phyloP scores from a whole-genome alignment of 2,113 vertebrate genomes.

The Noctilio leporinus region DNA sequence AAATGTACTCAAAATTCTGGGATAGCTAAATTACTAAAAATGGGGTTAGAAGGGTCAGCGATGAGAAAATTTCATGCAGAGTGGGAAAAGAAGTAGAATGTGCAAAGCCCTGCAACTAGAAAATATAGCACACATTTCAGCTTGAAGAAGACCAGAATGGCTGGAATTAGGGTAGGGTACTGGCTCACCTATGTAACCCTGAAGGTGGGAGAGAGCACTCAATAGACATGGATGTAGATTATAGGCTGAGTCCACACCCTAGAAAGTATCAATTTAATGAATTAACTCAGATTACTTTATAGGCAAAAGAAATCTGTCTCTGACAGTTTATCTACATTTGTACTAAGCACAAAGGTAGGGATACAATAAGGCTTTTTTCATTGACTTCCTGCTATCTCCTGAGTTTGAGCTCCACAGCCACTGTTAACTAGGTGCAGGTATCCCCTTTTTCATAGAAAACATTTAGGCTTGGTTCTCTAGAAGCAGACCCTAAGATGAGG shows the following conservation, averaged over 20 bases:
- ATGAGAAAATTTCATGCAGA: not conserved
- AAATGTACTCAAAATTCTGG: not conserved
- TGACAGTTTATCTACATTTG: not conserved
- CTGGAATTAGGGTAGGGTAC: not conserved
- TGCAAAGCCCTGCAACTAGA: not conserved
- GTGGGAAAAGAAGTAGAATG: not conserved
- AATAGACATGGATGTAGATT: not conserved
- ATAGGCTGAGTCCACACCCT: too few relatives aligned
- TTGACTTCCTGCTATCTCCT: not conserved
- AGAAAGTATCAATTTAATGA: not conserved
- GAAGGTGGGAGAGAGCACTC: not conserved
- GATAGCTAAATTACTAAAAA: not conserved
- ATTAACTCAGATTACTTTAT: not conserved
- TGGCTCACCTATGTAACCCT: not conserved
- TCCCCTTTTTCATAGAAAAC: not conserved
- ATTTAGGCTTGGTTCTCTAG: not conserved
- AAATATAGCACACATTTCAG: not conserved
- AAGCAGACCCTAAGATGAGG: not conserved
- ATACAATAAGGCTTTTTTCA: not conserved
- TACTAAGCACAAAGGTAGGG: not conserved
- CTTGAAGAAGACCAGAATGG: not conserved
- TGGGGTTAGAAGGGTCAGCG: not conserved
- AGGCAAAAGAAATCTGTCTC: not conserved
- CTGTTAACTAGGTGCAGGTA: not conserved
- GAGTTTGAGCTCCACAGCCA: not conserved